A percentile compares a stretch with the other conserved stretches of the same genome.
Evolutionary conservation across 92 coral and sea anemone genomes (phyloP).

Genomic region (Phenganax stokvisi): DNA sequence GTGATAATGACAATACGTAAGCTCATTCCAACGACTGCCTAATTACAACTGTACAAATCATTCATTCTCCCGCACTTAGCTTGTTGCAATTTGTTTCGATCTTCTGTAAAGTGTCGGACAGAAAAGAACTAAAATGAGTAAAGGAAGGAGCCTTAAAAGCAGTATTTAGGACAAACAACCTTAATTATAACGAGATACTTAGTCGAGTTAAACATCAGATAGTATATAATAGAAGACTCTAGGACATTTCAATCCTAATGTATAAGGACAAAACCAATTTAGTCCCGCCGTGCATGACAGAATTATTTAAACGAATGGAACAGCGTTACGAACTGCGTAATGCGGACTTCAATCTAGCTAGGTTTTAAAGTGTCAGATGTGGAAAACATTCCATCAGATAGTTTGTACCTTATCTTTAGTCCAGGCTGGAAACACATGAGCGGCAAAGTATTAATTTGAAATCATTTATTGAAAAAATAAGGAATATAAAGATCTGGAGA

Average conservation of each 20-base stretch:
- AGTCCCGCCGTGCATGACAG: background rate
- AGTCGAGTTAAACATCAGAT: constrained; percentile 11
- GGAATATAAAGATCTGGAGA: no score
- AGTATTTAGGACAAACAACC: constrained; percentile 3
- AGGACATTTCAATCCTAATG: constrained; percentile 2
- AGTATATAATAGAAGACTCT: constrained; percentile 3
- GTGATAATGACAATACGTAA: background rate
- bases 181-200: background rate
- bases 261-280: background rate
- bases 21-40: background rate
- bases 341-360: background rate
- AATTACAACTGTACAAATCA: background rate
- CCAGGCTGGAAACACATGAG: background rate
- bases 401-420: background rate
- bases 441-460: background rate
- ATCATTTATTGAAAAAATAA: no score
- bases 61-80: background rate
- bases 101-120: constrained; percentile 17
- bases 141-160: constrained; percentile 9
- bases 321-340: no score
- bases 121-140: constrained; percentile 5
- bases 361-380: background rate
- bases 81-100: background rate
- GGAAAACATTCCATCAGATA: constrained; percentile 5
- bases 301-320: background rate